Base-by-base conservation (phyloP, 2,888 invertebrate genomes). In the Eilema depressum region DNA sequence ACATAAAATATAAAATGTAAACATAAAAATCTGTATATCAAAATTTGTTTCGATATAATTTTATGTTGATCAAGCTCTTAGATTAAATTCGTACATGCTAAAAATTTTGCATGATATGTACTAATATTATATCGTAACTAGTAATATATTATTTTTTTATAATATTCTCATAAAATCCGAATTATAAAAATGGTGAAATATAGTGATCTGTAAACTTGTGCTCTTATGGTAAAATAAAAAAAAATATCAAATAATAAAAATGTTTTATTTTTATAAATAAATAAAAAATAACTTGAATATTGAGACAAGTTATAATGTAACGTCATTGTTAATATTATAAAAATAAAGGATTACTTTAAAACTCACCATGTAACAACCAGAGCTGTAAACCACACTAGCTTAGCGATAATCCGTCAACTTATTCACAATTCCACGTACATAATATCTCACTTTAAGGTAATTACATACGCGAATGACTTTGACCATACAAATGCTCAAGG, bases 301-400 rank as follows among this genome's bases (percentile, higher is more conserved):
- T n/a, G n/a, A n/a, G n/a, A n/a, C n/a, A n/a, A n/a, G n/a, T n/a
- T n/a, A n/a, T n/a, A 53, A 7, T 8, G n/a, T 10, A 10, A 7
- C 20, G 2, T 53, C n/a, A 53, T n/a, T 2, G 7, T 53, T n/a
- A 53, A 20, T 20, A 25, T 33, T 23, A 33, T 14, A 14, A 3
- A 0, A 23, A 17, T 10, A 10, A 25, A 60, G 30, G 11, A 59
- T 62, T 47, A 37, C 20, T 28, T 26, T 68, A 56, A 66, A 73
- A 90, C 93, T 92, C 83, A 93, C 93, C 93, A 93, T 93, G 80
- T 82, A 82, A 92, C 83, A 93, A 89, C 74, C 79, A 85, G 71
- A 81, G 80, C 81, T 80, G 71, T 73, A 68, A 76, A 83, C 79
- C 85, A 87, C 79, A 75, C 76, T 76, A 83, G 84, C 75, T 67